phyloP scores from a whole-genome alignment of 2,888 invertebrate species.

The Nomada lathburiana region DNA sequence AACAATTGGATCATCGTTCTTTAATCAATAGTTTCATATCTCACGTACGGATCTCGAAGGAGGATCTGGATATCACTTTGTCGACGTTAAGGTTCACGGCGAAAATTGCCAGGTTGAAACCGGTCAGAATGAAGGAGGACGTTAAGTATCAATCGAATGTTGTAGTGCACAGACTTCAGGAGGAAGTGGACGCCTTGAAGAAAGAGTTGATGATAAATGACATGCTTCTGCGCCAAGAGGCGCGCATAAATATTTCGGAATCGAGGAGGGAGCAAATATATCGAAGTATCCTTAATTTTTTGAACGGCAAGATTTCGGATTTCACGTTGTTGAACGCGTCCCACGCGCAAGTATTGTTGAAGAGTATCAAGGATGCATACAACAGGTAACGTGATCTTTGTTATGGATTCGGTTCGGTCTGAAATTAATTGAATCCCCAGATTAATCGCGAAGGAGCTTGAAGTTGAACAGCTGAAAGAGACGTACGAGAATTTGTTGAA shows the following conservation, averaged over 20 bases:
- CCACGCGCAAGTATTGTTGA: constrained; percentile 80
- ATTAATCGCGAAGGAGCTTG: constrained; percentile 42
- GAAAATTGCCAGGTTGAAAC: constrained; percentile 64
- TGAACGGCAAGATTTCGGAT: constrained; percentile 80
- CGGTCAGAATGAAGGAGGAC: constrained; percentile 64
- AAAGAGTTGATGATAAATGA: constrained; percentile 80
- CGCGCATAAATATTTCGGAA: constrained; percentile 78
- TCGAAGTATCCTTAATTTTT: constrained; percentile 79
- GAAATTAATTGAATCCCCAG: constrained; percentile 29
- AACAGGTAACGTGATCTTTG: constrained; percentile 63
- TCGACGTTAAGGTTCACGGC: constrained; percentile 83
- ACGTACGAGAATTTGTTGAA: constrained; percentile 39
- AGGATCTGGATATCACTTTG: constrained; percentile 80
- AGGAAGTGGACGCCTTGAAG: constrained; percentile 76
- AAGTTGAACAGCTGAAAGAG: constrained; percentile 48
- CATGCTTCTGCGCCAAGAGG: constrained; percentile 80
- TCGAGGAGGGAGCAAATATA: constrained; percentile 80
- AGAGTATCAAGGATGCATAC: constrained; percentile 81
- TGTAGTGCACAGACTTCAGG: constrained; percentile 72
- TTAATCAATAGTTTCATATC: constrained; percentile 81
- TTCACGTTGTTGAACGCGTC: constrained; percentile 80
- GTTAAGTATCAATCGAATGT: constrained; percentile 71
- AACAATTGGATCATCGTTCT: not conserved
- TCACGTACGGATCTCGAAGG: constrained; percentile 80
- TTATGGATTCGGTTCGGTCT: not conserved